These are phyloP conservation scores for Cosmorhoe ocellata DNA, from an alignment of 2,888 invertebrate genomes.

Conservation along the genomic window DNA sequence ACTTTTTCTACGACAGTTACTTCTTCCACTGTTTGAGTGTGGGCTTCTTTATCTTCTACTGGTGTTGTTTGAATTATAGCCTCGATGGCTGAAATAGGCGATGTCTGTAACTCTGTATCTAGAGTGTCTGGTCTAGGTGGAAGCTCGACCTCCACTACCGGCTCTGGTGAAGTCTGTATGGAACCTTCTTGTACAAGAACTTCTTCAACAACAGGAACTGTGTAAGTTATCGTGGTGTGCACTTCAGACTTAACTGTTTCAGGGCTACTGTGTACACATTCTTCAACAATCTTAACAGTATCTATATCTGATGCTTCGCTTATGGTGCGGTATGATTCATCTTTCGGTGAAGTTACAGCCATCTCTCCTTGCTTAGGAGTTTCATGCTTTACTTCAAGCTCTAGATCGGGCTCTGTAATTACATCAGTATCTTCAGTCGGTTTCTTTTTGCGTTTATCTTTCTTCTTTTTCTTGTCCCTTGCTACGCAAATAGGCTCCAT, in stretches of 20 bases:
- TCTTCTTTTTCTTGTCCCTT: constrained; percentile 69
- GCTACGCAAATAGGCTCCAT: constrained; percentile 47
- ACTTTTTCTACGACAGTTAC: constrained; percentile 62
- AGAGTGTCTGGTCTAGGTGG: constrained; percentile 54
- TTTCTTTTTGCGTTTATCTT: constrained; percentile 69
- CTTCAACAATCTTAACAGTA: constrained; percentile 86
- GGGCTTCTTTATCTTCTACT: constrained; percentile 63
- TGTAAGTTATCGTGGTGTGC: constrained; percentile 79
- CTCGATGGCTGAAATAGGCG: constrained; percentile 75
- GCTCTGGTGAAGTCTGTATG: constrained; percentile 84
- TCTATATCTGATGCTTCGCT: constrained; percentile 82
- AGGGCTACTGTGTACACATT: constrained; percentile 81
- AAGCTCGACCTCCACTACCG: constrained; percentile 59
- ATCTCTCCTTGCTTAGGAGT: constrained; percentile 76
- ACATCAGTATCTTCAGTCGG: constrained; percentile 49
- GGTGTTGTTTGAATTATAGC: constrained; percentile 85
- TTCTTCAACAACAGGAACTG: constrained; percentile 83
- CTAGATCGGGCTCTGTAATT: constrained; percentile 38
- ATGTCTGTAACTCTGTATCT: constrained; percentile 78
- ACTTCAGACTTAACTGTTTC: constrained; percentile 69
- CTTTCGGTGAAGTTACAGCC: constrained; percentile 77
- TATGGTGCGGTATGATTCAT: constrained; percentile 83
- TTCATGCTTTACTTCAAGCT: constrained; percentile 54
- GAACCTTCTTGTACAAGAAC: constrained; percentile 81
- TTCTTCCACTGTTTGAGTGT: constrained; percentile 68